phyloP scores from a whole-genome alignment of 2,888 invertebrate species.

The Neoscelio sp. region DNA sequence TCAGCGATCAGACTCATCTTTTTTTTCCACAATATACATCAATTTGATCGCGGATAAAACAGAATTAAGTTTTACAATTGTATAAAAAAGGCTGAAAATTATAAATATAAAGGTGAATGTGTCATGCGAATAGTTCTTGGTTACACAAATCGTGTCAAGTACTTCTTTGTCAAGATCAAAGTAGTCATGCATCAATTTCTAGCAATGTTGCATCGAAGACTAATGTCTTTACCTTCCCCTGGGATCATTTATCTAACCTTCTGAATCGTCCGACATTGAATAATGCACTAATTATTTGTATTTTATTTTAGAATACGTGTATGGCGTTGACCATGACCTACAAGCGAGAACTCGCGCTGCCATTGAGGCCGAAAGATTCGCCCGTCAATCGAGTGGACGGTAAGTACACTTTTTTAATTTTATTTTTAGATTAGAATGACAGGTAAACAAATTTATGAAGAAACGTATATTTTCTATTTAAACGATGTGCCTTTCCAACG shows the following conservation, averaged over 20 bases:
- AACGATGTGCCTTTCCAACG: too few species aligned
- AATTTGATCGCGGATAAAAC: slow-evolving; percentile 33
- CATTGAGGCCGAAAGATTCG: slow-evolving; percentile 80
- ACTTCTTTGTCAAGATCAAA: slow-evolving; percentile 62
- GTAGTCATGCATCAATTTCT: slow-evolving; percentile 59
- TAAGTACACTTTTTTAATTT: slow-evolving; percentile 65
- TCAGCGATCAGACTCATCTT: slow-evolving; percentile 9
- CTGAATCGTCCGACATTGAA: slow-evolving; percentile 37
- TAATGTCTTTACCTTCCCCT: slow-evolving; percentile 44
- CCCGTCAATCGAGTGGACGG: slow-evolving; percentile 76
- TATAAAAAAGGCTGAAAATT: slow-evolving; percentile 50
- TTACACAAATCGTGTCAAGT: slow-evolving; percentile 58
- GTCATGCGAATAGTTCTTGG: slow-evolving; percentile 31
- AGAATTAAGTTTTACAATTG: slow-evolving; percentile 19
- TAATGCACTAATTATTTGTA: slow-evolving; percentile 58
- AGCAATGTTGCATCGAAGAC: slow-evolving; percentile 27
- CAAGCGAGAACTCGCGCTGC: slow-evolving; percentile 81
- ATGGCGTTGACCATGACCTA: slow-evolving; percentile 80
- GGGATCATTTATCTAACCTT: slow-evolving; percentile 52
- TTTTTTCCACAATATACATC: slow-evolving; percentile 22
- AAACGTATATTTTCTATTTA: too few species aligned
- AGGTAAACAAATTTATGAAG: not conserved
- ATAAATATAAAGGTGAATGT: slow-evolving; percentile 46
- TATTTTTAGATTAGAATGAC: too few species aligned
- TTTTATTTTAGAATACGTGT: slow-evolving; percentile 79